Evolutionary conservation across 2,797 vertebrate genomes (phyloP).

Genomic region (Holocentrus rufus): DNA sequence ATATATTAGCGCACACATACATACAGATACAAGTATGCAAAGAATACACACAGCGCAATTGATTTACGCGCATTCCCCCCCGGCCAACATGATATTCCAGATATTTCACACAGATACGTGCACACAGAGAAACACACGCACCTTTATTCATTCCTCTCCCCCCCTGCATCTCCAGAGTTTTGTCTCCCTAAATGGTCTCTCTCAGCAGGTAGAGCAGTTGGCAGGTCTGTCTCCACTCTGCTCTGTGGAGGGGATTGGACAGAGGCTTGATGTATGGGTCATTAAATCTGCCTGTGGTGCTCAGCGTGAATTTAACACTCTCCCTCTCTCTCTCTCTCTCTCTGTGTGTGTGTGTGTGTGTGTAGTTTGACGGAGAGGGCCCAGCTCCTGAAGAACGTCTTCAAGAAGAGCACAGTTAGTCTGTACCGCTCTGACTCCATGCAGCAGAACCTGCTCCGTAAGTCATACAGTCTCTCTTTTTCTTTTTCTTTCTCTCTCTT

Average conservation of each 20-base stretch:
- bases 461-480: conserved; percentile 75
- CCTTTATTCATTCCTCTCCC: conserved; percentile 24
- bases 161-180: conserved; percentile 20
- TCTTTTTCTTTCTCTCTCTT: not conserved
- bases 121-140: conserved; percentile 9
- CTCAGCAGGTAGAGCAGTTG: conserved; percentile 68
- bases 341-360: conserved; percentile 60
- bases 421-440: conserved; percentile 94
- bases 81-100: conserved; percentile 22
- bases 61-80: not conserved
- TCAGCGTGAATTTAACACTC: conserved; percentile 65
- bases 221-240: conserved; percentile 39
- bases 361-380: conserved; percentile 95
- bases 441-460: conserved; percentile 97
- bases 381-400: conserved; percentile 98
- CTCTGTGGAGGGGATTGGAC: conserved; percentile 54
- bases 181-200: conserved; percentile 40
- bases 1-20: conserved; percentile 1
- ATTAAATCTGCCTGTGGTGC: conserved; percentile 70
- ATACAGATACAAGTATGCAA: conserved; percentile 1
- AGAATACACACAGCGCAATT: not conserved
- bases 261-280: conserved; percentile 65
- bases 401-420: conserved; percentile 97
- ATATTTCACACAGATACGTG: conserved; percentile 22
- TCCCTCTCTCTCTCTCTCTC: no score